These are phyloP conservation scores for Poliocrania exsul DNA, from an alignment of 2,797 vertebrate species.

Conservation along the genomic window DNA sequence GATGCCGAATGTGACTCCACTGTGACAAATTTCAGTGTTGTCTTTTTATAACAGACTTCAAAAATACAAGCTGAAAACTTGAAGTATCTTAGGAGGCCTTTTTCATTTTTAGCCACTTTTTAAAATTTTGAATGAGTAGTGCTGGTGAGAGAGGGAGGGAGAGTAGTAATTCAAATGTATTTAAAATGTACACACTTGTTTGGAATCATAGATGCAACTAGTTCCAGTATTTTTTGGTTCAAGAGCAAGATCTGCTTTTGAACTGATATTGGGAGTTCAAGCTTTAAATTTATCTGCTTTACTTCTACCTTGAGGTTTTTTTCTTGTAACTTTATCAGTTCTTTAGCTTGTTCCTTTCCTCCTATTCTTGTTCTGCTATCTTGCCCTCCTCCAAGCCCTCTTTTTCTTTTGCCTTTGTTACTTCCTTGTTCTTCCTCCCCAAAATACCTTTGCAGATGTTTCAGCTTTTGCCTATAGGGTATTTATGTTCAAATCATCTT, in stretches of 20 bases:
- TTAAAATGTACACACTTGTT: not conserved
- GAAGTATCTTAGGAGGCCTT: not conserved
- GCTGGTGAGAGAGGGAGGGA: not conserved
- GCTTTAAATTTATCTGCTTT: not conserved
- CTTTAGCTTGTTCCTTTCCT: not conserved
- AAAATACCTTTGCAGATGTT: not conserved
- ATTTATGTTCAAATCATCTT: not conserved
- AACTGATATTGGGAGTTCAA: not conserved
- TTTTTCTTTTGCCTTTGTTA: not conserved
- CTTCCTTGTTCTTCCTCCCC: not conserved
- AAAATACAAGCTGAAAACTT: not conserved
- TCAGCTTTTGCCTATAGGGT: not conserved
- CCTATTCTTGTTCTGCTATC: not conserved
- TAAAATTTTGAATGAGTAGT: not conserved
- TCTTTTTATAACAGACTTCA: not conserved
- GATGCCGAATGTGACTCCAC: not conserved
- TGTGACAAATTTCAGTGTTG: not conserved
- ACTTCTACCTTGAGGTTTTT: not conserved
- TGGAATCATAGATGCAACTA: not conserved
- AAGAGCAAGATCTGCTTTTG: not conserved
- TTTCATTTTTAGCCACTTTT: not conserved
- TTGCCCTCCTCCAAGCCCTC: not conserved
- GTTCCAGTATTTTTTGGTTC: not conserved
- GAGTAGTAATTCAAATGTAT: not conserved
- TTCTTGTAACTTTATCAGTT: not conserved